Conservation (phyloP, 2,113 vertebrate genomes). For the Rhagologus leucostigma region DNA sequence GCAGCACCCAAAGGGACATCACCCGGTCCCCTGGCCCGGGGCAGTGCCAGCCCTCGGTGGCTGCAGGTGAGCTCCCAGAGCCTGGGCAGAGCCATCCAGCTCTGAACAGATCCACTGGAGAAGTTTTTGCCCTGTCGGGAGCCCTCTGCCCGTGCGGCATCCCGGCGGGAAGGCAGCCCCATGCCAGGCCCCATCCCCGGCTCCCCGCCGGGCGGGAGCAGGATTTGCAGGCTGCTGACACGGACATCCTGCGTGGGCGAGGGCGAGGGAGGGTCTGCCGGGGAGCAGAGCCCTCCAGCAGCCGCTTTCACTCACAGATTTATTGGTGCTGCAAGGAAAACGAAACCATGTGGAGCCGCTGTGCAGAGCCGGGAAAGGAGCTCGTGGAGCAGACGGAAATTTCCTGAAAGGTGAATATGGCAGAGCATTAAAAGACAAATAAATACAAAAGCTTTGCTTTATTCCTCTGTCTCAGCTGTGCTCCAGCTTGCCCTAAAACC, state of each 20-base stretch:
- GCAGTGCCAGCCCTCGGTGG: fast-evolving
- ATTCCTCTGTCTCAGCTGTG: neutral
- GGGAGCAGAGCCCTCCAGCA: slow-evolving; percentile 9
- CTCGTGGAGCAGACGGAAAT: slow-evolving; percentile 33
- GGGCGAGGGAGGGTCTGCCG: neutral
- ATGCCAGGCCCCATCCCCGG: neutral
- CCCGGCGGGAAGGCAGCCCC: neutral
- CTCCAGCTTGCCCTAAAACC: neutral
- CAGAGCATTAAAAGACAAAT: slow-evolving; percentile 46
- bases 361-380: neutral
- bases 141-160: fast-evolving
- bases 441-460: slow-evolving; percentile 11
- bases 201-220: neutral
- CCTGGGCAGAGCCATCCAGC: neutral
- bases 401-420: slow-evolving; percentile 58
- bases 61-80: neutral
- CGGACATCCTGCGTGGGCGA: slow-evolving; percentile 16
- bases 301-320: slow-evolving; percentile 27
- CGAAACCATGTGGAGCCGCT: slow-evolving; percentile 19
- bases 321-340: slow-evolving; percentile 18
- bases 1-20: neutral
- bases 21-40: fast-evolving
- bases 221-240: slow-evolving; percentile 52
- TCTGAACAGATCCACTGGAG: neutral
- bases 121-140: neutral